phyloP scores from a whole-genome alignment of 2,888 invertebrate species.

The Drosophila falleni region DNA sequence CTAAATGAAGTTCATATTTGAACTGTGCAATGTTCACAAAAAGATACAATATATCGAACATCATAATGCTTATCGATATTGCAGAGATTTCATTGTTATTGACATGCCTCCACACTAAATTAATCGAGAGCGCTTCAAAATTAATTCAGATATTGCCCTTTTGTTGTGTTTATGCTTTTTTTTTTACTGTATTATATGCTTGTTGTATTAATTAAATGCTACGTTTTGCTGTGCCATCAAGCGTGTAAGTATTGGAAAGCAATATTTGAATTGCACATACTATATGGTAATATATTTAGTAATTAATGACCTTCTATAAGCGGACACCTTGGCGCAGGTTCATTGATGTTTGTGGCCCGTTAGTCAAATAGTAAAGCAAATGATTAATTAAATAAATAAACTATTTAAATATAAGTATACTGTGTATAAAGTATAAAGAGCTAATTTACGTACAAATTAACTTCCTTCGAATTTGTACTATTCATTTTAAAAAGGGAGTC shows the following conservation, averaged over 20 bases:
- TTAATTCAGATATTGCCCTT: not conserved
- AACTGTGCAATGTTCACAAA: too few relatives aligned
- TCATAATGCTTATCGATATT: slow-evolving; percentile 27
- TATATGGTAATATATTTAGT: not conserved
- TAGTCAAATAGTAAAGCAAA: slow-evolving; percentile 5
- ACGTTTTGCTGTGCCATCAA: slow-evolving; percentile 16
- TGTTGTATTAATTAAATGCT: slow-evolving; percentile 1
- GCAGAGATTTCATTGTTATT: slow-evolving; percentile 16
- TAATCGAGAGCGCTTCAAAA: slow-evolving; percentile 23
- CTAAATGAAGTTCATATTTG: too few relatives aligned
- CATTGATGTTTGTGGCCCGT: slow-evolving; percentile 40
- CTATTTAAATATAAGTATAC: slow-evolving; percentile 3
- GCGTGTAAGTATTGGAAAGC: slow-evolving; percentile 42
- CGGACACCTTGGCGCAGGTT: slow-evolving; percentile 47
- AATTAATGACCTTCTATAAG: slow-evolving; percentile 12
- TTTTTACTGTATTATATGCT: slow-evolving; percentile 1
- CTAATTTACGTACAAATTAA: not conserved
- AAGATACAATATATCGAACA: not conserved
- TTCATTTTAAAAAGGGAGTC: not conserved
- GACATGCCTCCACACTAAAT: slow-evolving; percentile 28
- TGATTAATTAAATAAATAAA: not conserved
- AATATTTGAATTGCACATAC: slow-evolving; percentile 18
- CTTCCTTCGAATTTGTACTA: not conserved
- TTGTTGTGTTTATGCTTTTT: slow-evolving; percentile 1
- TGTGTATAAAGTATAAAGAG: not conserved